Evolutionary conservation across 2,888 invertebrate species (phyloP), one percentile per base, ranked within the genome.

Genomic region (Pachycephus smyrnensis): DNA sequence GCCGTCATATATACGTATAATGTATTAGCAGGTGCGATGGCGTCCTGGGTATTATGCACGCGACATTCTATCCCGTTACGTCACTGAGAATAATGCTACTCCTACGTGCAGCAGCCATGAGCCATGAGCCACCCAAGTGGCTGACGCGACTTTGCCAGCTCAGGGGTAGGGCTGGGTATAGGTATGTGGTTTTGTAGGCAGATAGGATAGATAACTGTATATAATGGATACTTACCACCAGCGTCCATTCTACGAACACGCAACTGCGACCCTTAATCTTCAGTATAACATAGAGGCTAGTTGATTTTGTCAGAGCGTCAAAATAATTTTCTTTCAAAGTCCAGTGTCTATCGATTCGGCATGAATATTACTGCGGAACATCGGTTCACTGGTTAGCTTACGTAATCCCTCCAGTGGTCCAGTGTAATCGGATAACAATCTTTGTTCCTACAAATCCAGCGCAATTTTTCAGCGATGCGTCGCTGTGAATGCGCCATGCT

Each of bases 11-110:
- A 32, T 71, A 71, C 31, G 31, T 71, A 71, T 71, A 71, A 31
- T 32, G 71, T 71, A 71, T 71, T 71, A 71, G 71, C 71, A 71
- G 71, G 32, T 71, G 32, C 71, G 71, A 32, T 30, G 71, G 71
- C 12, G 71, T 71, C 71, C 31, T 71, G 71, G 71, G 71, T 71
- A 71, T 71, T 71, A 32, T 71, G 71, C 71, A 71, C 32, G 71
- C 32, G 71, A 71, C 71, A 71, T 71, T 71, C 31, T 71, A 71
- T 71, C 32, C 31, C 71, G 71, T 71, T 32, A 32, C 32, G 31
- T 71, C 71, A 71, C 31, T 32, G 71, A 71, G 71, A 71, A 71
- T 71, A 71, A 71, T 71, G 71, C 71, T 71, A 31, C 71, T 71
- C 71, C 71, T 32, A 31, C 31, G 71, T 71, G 40, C 40, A 55